Evolutionary conservation across 2,888 invertebrate genomes (phyloP), one percentile per base, ranked within the genome.

Genomic region (Pemphredon lugubris): DNA sequence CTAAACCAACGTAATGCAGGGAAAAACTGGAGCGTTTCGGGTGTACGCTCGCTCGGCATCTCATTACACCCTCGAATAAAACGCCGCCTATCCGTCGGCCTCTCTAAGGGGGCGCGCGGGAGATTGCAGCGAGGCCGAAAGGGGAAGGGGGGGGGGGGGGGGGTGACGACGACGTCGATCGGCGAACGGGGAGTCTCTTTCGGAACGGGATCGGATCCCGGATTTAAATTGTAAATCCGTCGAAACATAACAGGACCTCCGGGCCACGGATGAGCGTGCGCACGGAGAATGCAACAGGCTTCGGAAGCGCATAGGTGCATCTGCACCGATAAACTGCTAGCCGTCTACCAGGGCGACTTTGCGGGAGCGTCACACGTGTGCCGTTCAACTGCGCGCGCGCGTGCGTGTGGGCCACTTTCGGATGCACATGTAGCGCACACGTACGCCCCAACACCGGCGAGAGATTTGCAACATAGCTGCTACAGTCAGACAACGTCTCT

Each of bases 221-320:
- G 42, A 75, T 79, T 77, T 81, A 73, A 70, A 79, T 75, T 78
- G 71, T 68, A 80, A 75, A 80, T 81, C 48, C 55, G 53, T 18
- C 32, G 45, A 58, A 80, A 75, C 39, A 59, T 53, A 39, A 58
- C 50, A 40, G 64, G 44, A 45, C 50, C 55, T 48, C 37, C 55
- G 50, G 30, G 32, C 26, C 16, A 5, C 23, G 54, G 3, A 45
- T 11, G 39, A 13, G 45, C 32, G 13, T 51, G 42, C 30, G 48
- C n/a, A 47, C 32, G n/a, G 57, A 51, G 63, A 44, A 79, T 66
- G 79, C 81, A 81, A 79, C 81, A 75, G 81, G 77, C 75, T 66
- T 21, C 42, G 77, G 53, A 66, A 63, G 64, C 54, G 68, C 67
- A 64, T 57, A 50, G 60, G 13, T 54, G 65, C 59, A 66, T 42